Conservation (phyloP, 2,113 vertebrate genomes). For the Chaetura pelagica region DNA sequence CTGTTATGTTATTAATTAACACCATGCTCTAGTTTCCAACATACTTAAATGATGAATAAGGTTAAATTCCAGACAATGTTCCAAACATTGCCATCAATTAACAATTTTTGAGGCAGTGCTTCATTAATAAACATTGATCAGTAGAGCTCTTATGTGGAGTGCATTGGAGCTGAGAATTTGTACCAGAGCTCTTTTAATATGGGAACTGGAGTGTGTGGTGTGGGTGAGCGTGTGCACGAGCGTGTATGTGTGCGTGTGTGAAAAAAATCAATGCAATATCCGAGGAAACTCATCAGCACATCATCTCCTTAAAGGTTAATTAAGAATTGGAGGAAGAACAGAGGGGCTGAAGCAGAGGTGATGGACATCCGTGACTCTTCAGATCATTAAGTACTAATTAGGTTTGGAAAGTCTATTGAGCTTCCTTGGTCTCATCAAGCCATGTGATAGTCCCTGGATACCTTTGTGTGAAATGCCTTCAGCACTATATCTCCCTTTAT, state of each 20-base stretch:
- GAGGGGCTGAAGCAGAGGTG: slow-evolving; percentile 70
- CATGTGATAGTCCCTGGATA: slow-evolving; percentile 73
- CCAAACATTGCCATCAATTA: slow-evolving; percentile 81
- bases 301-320: slow-evolving; percentile 86
- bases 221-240: background rate
- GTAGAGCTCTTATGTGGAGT: slow-evolving; percentile 53
- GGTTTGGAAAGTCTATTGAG: slow-evolving; percentile 84
- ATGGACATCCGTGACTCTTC: slow-evolving; percentile 78
- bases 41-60: slow-evolving; percentile 83
- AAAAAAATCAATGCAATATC: slow-evolving; percentile 69
- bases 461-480: slow-evolving; percentile 79
- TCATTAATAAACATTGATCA: slow-evolving; percentile 84
- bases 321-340: slow-evolving; percentile 80
- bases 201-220: slow-evolving; percentile 29
- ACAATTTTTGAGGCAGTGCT: slow-evolving; percentile 75
- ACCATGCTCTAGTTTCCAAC: slow-evolving; percentile 72
- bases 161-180: slow-evolving; percentile 51
- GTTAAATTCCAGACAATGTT: slow-evolving; percentile 82
- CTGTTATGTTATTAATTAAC: slow-evolving; percentile 82
- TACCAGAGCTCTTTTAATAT: slow-evolving; percentile 10
- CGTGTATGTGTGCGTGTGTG: background rate
- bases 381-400: slow-evolving; percentile 91
- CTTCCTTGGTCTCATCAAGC: slow-evolving; percentile 77
- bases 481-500: slow-evolving; percentile 67
- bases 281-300: slow-evolving; percentile 71